phyloP scores from a whole-genome alignment of 2,888 invertebrate genomes.

The Nysson spinosus region DNA sequence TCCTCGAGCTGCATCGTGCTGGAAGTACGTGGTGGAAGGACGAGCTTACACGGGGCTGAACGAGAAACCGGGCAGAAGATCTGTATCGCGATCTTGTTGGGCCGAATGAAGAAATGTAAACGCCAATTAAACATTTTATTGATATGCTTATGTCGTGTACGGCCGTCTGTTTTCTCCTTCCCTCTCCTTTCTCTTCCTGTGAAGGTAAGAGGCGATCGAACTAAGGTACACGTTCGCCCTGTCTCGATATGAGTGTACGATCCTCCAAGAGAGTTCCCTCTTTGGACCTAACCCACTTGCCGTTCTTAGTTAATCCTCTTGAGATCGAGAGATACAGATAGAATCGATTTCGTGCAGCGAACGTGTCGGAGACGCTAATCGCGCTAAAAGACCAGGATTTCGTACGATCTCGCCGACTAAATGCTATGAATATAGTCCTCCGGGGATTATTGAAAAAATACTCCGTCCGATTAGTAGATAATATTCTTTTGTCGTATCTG shows the following conservation, averaged over 20 bases:
- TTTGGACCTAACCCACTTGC: conserved; percentile 29
- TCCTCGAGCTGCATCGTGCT: conserved; percentile 30
- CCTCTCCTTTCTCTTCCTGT: background rate
- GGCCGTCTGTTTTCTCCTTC: conserved; percentile 54
- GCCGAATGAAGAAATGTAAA: conserved; percentile 74
- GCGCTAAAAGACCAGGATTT: conserved; percentile 51
- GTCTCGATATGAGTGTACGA: background rate
- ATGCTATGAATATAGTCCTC: conserved; percentile 50
- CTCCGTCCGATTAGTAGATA: conserved; percentile 39
- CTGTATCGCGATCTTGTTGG: conserved; percentile 71
- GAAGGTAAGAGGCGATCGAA: conserved; percentile 28
- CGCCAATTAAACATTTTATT: conserved; percentile 76
- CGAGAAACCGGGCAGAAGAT: conserved; percentile 62
- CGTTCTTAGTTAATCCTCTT: conserved; percentile 60
- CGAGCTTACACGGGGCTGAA: conserved; percentile 53
- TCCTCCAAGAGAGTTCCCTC: conserved; percentile 1
- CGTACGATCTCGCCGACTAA: conserved; percentile 44
- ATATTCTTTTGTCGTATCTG: conserved; percentile 30
- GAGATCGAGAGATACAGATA: conserved; percentile 57
- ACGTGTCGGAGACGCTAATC: conserved; percentile 49
- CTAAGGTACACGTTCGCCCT: conserved; percentile 24
- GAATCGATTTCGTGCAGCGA: conserved; percentile 56
- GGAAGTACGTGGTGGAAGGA: conserved; percentile 44
- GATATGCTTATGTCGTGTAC: conserved; percentile 74
- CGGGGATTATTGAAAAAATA: conserved; percentile 49